These are phyloP conservation scores for Lepidonotus clava DNA, from an alignment of 2,888 invertebrate species.

Conservation along the genomic window DNA sequence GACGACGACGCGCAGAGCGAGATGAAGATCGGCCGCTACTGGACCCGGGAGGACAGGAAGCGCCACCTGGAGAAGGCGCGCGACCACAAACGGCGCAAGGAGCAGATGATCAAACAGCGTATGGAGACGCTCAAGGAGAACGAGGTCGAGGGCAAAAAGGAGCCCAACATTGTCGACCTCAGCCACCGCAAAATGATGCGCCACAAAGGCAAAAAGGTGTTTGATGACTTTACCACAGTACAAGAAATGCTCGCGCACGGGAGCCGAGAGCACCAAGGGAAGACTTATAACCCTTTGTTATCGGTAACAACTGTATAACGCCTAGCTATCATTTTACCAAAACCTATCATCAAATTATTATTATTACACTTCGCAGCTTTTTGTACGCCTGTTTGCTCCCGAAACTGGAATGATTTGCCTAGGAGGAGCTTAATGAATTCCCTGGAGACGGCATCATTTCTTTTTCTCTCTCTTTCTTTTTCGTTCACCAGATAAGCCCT, in stretches of 20 bases:
- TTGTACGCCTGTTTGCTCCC: constrained; percentile 11
- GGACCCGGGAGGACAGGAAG: constrained; percentile 88
- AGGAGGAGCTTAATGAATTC: not conserved
- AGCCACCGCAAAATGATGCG: constrained; percentile 84
- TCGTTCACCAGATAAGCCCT: not conserved
- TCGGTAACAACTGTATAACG: constrained; percentile 81
- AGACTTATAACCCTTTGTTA: constrained; percentile 79
- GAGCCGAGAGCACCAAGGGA: constrained; percentile 77
- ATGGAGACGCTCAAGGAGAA: constrained; percentile 79
- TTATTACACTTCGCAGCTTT: constrained; percentile 8
- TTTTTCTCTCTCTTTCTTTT: not conserved
- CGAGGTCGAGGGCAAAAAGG: constrained; percentile 70
- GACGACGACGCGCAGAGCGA: constrained; percentile 90
- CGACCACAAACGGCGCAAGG: constrained; percentile 83
- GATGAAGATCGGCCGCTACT: constrained; percentile 88
- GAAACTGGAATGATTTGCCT: not conserved
- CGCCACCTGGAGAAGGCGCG: constrained; percentile 87
- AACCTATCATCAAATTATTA: not conserved
- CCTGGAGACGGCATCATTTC: not conserved
- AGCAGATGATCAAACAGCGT: constrained; percentile 73
- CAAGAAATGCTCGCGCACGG: constrained; percentile 84
- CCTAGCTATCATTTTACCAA: constrained; percentile 29
- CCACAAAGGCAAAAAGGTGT: constrained; percentile 81
- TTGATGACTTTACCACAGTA: constrained; percentile 84
- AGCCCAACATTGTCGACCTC: constrained; percentile 80